These are phyloP conservation scores for Daboia siamensis DNA, from an alignment of 2,113 vertebrate genomes.

Conservation along the genomic window DNA sequence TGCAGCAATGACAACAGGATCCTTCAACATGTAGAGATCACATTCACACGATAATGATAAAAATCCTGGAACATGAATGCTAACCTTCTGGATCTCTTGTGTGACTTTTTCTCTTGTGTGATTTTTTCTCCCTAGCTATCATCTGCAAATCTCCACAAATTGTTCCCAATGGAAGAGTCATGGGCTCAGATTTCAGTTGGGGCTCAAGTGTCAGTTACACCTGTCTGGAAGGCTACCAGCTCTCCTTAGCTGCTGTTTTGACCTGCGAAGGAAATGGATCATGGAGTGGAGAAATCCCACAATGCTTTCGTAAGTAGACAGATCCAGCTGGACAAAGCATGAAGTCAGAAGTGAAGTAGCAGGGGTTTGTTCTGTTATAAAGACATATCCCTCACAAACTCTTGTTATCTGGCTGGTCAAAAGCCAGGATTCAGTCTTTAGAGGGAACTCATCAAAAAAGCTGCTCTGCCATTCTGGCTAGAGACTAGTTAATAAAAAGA, in stretches of 20 bases:
- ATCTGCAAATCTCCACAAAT: conserved; percentile 80
- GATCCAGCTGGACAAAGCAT: accelerated
- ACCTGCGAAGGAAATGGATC: conserved; percentile 92
- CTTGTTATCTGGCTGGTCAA: accelerated
- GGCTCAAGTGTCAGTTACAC: conserved; percentile 89
- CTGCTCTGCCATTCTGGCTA: neutral
- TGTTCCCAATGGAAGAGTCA: conserved; percentile 89
- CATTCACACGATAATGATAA: neutral
- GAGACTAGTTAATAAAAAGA: neutral
- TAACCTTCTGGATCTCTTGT: neutral
- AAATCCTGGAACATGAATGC: neutral
- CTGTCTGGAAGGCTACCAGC: conserved; percentile 95
- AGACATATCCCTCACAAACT: neutral
- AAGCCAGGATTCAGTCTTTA: too few species aligned
- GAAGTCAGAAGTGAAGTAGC: too few species aligned
- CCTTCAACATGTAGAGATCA: neutral
- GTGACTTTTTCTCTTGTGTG: too few species aligned
- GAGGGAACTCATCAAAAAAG: neutral
- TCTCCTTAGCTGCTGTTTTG: conserved; percentile 89
- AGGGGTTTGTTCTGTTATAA: neutral
- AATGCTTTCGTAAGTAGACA: conserved; percentile 91
- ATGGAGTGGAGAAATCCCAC: conserved; percentile 92
- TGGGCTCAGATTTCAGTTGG: conserved; percentile 91
- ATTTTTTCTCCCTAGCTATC: conserved; percentile 75
- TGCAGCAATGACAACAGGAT: neutral